Conservation (phyloP, 2,113 vertebrate species). For the Empidonax alnorum region DNA sequence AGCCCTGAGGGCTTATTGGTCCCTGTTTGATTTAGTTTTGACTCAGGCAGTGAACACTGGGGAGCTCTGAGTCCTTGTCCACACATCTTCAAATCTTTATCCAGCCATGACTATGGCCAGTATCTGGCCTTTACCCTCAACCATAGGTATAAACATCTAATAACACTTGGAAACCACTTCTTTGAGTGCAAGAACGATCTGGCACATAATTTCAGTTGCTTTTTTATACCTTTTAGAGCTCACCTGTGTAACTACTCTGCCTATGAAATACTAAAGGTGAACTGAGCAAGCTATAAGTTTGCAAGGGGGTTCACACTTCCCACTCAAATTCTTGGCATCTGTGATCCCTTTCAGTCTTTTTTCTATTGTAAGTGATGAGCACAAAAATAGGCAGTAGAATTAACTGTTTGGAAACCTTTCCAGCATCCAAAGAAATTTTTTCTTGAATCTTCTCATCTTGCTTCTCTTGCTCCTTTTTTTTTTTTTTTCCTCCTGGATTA, state of each 20-base stretch:
- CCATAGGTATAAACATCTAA: background rate
- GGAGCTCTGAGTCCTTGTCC: background rate
- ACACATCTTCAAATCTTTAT: background rate
- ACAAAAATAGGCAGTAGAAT: background rate
- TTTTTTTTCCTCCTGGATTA: background rate
- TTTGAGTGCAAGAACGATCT: background rate
- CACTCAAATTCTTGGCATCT: rapidly evolving
- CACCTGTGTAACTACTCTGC: background rate
- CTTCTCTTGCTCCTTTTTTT: background rate
- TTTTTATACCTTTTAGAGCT: background rate
- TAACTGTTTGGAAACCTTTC: background rate
- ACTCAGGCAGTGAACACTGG: background rate
- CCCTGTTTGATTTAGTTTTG: background rate
- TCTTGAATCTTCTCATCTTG: background rate
- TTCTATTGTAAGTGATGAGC: background rate
- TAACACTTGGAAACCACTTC: background rate
- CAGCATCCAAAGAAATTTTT: background rate
- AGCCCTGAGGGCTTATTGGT: background rate
- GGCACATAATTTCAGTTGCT: background rate
- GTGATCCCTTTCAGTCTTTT: background rate
- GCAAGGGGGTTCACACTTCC: background rate
- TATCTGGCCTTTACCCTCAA: background rate
- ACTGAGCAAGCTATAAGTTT: background rate
- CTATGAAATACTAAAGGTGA: background rate
- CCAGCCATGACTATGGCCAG: background rate